phyloP scores from a whole-genome alignment of 2,797 vertebrate genomes.

The Channallabes apus region DNA sequence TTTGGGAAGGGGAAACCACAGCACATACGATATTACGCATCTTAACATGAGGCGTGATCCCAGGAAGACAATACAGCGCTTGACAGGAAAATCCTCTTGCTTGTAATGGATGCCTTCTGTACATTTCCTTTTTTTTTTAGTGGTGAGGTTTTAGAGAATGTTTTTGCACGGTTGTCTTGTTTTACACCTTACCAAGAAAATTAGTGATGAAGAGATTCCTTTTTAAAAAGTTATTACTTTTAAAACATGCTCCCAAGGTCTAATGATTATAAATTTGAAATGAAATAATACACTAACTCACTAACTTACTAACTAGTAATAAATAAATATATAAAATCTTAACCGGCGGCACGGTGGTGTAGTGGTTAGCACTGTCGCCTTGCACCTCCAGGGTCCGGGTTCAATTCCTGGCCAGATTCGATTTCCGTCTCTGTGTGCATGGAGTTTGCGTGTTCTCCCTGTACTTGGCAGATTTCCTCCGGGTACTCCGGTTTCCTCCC shows the following conservation, averaged over 20 bases:
- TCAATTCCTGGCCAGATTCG: no score
- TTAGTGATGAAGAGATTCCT: conserved; percentile 21
- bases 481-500: no score
- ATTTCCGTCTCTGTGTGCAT: no score
- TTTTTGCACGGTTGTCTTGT: conserved; percentile 34
- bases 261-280: not conserved
- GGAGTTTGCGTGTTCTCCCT: no score
- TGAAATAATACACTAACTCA: not conserved
- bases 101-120: conserved; percentile 67
- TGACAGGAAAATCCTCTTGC: conserved; percentile 63
- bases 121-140: conserved; percentile 60
- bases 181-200: conserved; percentile 38
- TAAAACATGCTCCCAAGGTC: not conserved
- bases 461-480: no score
- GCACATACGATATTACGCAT: conserved; percentile 58
- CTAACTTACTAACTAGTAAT: no score
- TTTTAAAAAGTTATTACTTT: not conserved
- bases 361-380: no score
- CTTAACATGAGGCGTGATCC: conserved; percentile 63
- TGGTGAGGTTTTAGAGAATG: conserved; percentile 33
- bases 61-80: conserved; percentile 64
- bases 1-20: conserved; percentile 59
- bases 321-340: no score
- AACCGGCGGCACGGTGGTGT: no score
- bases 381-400: no score